Evolutionary conservation across 1,140 invertebrate species (phyloP), one percentile per base, ranked within the genome.

Genomic region (Ips typographus): DNA sequence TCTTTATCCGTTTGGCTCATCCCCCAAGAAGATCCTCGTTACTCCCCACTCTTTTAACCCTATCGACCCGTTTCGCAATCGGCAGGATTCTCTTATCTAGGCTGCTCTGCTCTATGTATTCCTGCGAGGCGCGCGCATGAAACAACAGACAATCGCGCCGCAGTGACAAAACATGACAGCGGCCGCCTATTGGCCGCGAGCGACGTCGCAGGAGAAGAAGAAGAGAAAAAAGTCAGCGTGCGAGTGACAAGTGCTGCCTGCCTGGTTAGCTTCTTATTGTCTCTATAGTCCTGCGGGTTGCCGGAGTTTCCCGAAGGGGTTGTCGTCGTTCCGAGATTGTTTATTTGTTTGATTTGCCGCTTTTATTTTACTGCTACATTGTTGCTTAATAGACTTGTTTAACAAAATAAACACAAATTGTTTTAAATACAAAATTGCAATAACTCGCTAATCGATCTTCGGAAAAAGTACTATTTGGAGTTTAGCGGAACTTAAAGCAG

Each of bases 131-230:
- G 70, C 63, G 68, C 68, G 56, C 68, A 63, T 44, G 62, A 70
- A 70, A 70, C 68, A 70, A 74, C 76, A 70, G 72, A 76, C 75
- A 76, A 76, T 77, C 73, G 72, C 74, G 72, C 63, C 72, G 75
- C 75, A 78, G 74, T 79, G 77, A 79, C 76, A 79, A 78, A 79
- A 79, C 77, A 79, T 79, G 77, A 79, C 76, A 79, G 74, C 76
- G 74, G 61, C 72, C 68, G 74, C 63, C 49, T 70, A 72, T 75
- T 77, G 77, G 77, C 76, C 77, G 77, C 76, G 74, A 61, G 65
- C 51, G 56, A 59, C 60, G 62, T 64, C 57, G 59, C 40, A 71
- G 66, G 71, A 75, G 72, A 64, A 64, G 68, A 70, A 70, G 62
- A 70, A 68, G 71, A 71, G 65, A 73, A 69, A 66, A 67, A 61